A percentile compares a stretch with the other conserved stretches of the same genome.
Evolutionary conservation across 2,113 vertebrate species (phyloP).

Genomic region (Sakesphorus luctuosus): DNA sequence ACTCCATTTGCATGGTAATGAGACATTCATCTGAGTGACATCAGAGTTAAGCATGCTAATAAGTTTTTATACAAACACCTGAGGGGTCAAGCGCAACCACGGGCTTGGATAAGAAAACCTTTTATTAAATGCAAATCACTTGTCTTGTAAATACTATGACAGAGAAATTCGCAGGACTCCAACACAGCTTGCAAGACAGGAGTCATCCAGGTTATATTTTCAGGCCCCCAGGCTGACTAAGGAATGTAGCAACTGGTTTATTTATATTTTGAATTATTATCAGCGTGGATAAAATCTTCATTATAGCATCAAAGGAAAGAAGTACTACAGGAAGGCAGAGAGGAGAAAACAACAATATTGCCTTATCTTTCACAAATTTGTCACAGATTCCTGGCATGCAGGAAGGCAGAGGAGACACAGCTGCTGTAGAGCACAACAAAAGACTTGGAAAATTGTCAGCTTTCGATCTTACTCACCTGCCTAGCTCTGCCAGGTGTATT

Average conservation of each 20-base stretch:
- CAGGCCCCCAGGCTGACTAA: neutral
- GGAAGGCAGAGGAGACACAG: neutral
- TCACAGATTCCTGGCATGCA: neutral
- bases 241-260: neutral
- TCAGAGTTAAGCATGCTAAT: conserved; percentile 47
- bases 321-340: neutral
- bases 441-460: neutral
- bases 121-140: conserved; percentile 66
- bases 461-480: neutral
- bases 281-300: neutral
- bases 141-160: conserved; percentile 24
- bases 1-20: conserved; percentile 64
- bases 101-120: conserved; percentile 28
- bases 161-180: neutral
- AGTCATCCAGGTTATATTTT: neutral
- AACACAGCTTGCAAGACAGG: neutral
- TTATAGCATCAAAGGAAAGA: conserved; percentile 6
- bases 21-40: conserved; percentile 42
- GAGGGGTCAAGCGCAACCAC: conserved; percentile 50
- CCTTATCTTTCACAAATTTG: neutral
- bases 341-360: neutral
- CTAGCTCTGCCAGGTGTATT: neutral
- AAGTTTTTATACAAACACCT: conserved; percentile 65
- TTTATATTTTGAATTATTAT: conserved; percentile 17
- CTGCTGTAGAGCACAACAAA: neutral